Conservation (phyloP, 1,140 invertebrate genomes). For the Phthorimaea operculella region DNA sequence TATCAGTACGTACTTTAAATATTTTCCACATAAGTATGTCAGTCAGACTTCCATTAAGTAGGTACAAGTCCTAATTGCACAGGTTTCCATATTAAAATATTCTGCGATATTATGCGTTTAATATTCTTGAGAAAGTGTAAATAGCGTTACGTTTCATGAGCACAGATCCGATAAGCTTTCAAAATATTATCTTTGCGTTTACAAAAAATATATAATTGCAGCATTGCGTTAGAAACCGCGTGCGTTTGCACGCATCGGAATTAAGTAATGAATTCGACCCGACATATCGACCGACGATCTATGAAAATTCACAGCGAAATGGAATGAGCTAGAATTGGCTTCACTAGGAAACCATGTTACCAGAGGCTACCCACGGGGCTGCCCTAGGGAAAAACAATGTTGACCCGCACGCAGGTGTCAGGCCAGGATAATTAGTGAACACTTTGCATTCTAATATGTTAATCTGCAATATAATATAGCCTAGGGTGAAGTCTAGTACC, state of each 20-base stretch:
- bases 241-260: constrained; percentile 54
- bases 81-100: background rate
- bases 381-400: too few relatives aligned
- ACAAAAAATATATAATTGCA: constrained; percentile 55
- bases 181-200: constrained; percentile 44
- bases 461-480: too few relatives aligned
- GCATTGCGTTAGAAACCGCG: constrained; percentile 57
- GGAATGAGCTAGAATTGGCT: background rate
- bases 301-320: constrained; percentile 21
- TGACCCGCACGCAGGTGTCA: too few relatives aligned
- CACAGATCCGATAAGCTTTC: constrained; percentile 50
- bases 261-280: constrained; percentile 59
- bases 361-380: too few relatives aligned
- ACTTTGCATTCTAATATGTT: too few relatives aligned
- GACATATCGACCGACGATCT: constrained; percentile 59
- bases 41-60: too few relatives aligned
- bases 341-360: too few relatives aligned
- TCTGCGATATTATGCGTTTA: constrained; percentile 19
- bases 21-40: too few relatives aligned
- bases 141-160: constrained; percentile 49
- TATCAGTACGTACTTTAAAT: background rate
- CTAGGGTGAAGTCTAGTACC: too few relatives aligned
- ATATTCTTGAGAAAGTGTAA: constrained; percentile 41
- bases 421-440: too few relatives aligned
- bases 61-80: too few relatives aligned